Evolutionary conservation across 2,888 invertebrate species (phyloP).

Genomic region (Exocentrus adspersus): DNA sequence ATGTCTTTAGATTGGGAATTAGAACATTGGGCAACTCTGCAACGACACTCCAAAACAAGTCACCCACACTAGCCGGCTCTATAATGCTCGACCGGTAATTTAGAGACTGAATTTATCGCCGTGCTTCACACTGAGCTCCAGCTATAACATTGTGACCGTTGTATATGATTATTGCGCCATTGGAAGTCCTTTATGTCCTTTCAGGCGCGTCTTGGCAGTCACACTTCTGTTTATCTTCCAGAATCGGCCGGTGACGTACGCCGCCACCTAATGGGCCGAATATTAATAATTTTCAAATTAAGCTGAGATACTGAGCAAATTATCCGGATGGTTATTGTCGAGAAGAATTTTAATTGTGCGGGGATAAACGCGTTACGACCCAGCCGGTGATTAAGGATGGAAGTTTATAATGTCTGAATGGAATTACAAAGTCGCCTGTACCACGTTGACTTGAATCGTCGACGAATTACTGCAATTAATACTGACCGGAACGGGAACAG

Average conservation of each 20-base stretch:
- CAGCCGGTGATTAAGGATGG: neutral
- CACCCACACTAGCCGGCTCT: conserved; percentile 11
- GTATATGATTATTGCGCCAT: conserved; percentile 42
- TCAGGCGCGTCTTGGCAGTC: conserved; percentile 31
- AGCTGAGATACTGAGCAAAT: conserved; percentile 46
- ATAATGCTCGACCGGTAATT: conserved; percentile 2
- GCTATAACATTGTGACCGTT: conserved; percentile 44
- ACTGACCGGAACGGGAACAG: too few relatives aligned
- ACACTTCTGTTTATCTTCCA: conserved; percentile 49
- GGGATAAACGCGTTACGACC: conserved; percentile 34
- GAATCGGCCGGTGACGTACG: conserved; percentile 49
- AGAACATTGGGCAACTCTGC: too few relatives aligned
- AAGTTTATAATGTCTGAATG: too few relatives aligned
- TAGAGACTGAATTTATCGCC: conserved; percentile 5
- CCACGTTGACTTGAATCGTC: neutral
- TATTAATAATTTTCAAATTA: conserved; percentile 50
- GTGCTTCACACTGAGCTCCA: conserved; percentile 35
- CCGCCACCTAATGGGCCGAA: conserved; percentile 42
- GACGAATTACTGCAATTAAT: too few relatives aligned
- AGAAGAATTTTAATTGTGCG: conserved; percentile 38
- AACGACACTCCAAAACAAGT: too few relatives aligned
- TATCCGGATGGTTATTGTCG: conserved; percentile 43
- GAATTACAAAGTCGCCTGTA: too few relatives aligned
- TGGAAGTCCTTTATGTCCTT: conserved; percentile 12
- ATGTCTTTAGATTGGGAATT: too few relatives aligned